Conservation (phyloP, 2,113 vertebrate genomes). For the Scolopax mira region DNA sequence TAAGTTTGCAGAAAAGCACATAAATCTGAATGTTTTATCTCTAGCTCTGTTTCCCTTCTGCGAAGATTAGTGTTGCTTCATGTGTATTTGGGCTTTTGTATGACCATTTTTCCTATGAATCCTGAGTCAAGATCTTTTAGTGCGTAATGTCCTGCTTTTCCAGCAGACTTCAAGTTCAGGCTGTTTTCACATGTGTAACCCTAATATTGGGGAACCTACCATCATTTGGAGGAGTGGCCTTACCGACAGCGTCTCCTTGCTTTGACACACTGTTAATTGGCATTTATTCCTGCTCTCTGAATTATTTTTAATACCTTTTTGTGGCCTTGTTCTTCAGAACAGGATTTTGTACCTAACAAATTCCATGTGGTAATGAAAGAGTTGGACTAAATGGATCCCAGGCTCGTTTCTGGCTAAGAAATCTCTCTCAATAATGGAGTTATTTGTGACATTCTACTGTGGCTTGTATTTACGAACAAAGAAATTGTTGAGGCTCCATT, state of each 20-base stretch:
- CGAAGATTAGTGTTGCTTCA: not conserved
- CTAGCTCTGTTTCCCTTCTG: not conserved
- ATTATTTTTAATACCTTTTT: not conserved
- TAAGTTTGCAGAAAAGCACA: not conserved
- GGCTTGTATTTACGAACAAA: not conserved
- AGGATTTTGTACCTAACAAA: not conserved
- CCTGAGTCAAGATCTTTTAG: not conserved
- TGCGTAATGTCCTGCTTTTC: not conserved
- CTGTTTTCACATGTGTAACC: not conserved
- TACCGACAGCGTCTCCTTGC: not conserved
- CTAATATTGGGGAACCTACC: not conserved
- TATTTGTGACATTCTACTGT: not conserved
- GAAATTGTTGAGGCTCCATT: not conserved
- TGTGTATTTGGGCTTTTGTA: not conserved
- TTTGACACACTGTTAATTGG: not conserved
- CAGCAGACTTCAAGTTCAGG: not conserved
- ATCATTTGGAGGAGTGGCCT: not conserved
- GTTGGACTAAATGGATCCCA: not conserved
- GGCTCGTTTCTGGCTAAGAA: not conserved
- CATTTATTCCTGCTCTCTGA: not conserved
- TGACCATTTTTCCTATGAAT: not conserved
- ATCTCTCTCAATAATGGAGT: not conserved
- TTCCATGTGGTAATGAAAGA: not conserved
- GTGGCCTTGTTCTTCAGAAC: not conserved
- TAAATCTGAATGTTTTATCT: not conserved